Evolutionary conservation across 2,888 invertebrate species (phyloP).

Genomic region (Acutogordius australiensis): DNA sequence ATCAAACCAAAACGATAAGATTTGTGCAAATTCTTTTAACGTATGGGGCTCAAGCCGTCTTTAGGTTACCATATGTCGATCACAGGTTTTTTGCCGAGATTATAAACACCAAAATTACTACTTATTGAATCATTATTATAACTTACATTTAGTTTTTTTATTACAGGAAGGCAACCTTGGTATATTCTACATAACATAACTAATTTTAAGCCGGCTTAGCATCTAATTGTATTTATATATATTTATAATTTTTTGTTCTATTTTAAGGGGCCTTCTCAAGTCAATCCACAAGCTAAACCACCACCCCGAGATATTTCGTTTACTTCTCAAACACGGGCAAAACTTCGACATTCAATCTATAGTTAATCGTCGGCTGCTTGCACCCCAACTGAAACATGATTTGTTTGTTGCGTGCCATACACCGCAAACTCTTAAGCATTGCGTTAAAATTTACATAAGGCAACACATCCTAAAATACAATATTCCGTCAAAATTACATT

Average conservation of each 20-base stretch:
- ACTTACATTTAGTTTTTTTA: too few relatives aligned
- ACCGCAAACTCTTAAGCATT: not conserved
- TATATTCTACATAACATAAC: too few relatives aligned
- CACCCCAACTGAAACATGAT: not conserved
- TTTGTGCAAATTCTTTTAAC: not conserved
- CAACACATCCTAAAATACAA: not conserved
- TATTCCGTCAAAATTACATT: not conserved
- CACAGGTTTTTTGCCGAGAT: not conserved
- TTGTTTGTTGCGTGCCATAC: not conserved
- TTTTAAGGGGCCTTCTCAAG: not conserved
- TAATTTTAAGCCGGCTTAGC: too few relatives aligned
- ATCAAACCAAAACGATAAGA: not conserved
- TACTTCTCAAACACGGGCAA: not conserved
- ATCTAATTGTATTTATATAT: too few relatives aligned
- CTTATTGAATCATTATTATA: too few relatives aligned
- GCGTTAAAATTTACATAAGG: not conserved
- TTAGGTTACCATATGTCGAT: slow-evolving; percentile 1
- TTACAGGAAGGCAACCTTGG: too few relatives aligned
- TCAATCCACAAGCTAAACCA: not conserved
- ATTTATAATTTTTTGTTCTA: not conserved
- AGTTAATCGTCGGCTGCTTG: not conserved
- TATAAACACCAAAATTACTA: too few relatives aligned
- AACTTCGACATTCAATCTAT: slow-evolving; percentile 1
- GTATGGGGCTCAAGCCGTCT: slow-evolving; percentile 2
- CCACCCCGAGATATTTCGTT: not conserved